These are phyloP conservation scores for Pituophis catenifer DNA, from an alignment of 2,113 vertebrate species.

Conservation along the genomic window DNA sequence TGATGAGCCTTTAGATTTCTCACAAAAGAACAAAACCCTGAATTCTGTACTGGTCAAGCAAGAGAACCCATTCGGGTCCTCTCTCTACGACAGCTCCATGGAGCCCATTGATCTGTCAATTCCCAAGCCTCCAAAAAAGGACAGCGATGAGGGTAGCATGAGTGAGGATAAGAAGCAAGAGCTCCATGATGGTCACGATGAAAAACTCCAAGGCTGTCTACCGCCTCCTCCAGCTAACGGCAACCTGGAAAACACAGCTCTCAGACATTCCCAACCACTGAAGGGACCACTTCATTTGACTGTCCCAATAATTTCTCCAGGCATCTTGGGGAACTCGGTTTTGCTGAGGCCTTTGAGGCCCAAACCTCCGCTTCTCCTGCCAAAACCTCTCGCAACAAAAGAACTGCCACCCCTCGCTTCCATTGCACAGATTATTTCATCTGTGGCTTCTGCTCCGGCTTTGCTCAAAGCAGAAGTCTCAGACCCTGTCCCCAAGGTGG, in stretches of 20 bases:
- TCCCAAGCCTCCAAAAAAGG: constrained; percentile 76
- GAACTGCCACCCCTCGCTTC: constrained; percentile 92
- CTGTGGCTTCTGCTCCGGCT: constrained; percentile 86
- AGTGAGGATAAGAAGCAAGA: constrained; percentile 73
- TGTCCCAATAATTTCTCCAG: constrained; percentile 72
- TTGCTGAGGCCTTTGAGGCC: constrained; percentile 79
- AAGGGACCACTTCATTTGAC: constrained; percentile 80
- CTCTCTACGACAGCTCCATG: constrained; percentile 74
- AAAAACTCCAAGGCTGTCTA: constrained; percentile 60
- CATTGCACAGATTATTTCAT: constrained; percentile 97
- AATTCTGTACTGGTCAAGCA: constrained; percentile 77
- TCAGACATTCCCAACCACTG: constrained; percentile 62
- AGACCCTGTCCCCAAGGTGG: constrained; percentile 34
- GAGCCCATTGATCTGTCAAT: constrained; percentile 97
- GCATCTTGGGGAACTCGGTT: constrained; percentile 64
- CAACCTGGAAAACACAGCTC: constrained; percentile 58
- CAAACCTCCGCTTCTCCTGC: constrained; percentile 86
- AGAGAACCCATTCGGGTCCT: constrained; percentile 69
- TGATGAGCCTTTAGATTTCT: constrained; percentile 92
- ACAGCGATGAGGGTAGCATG: constrained; percentile 54
- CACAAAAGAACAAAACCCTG: constrained; percentile 78
- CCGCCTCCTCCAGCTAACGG: constrained; percentile 61
- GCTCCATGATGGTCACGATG: constrained; percentile 41
- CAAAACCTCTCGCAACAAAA: constrained; percentile 82
- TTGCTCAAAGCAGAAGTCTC: constrained; percentile 81